Percentiles rank a stretch among this genome's conserved stretches.
These are phyloP conservation scores for Cottoperca gobio DNA, from an alignment of 2,797 vertebrate species.

Conservation along the genomic window DNA sequence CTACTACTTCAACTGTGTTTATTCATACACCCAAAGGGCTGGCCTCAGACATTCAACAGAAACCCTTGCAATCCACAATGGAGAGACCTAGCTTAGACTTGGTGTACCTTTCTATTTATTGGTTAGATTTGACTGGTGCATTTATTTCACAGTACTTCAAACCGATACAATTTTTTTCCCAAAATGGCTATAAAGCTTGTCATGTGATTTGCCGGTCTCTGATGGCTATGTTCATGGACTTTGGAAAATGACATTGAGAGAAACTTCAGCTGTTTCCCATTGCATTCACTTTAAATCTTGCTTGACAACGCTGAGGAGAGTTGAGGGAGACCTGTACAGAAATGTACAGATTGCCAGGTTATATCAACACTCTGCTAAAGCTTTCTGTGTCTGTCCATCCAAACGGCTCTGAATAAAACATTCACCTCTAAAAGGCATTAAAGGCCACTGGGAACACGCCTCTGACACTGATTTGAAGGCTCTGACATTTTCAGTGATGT, in stretches of 20 bases:
- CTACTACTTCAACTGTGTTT: conserved; percentile 5
- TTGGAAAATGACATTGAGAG: background rate
- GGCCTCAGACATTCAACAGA: conserved; percentile 3
- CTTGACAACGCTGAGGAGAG: background rate
- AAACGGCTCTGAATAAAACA: conserved; percentile 52
- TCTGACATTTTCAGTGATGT: conserved; percentile 56
- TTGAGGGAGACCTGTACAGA: background rate
- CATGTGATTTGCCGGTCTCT: background rate
- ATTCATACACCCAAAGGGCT: background rate
- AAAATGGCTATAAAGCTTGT: background rate
- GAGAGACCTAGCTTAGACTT: background rate
- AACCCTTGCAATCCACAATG: background rate
- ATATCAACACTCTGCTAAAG: conserved; percentile 13
- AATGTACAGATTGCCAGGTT: conserved; percentile 7
- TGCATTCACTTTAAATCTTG: background rate
- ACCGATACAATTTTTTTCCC: background rate
- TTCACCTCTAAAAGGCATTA: conserved; percentile 45
- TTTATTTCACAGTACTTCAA: background rate
- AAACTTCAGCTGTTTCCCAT: no score
- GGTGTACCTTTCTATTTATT: background rate
- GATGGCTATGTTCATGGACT: background rate
- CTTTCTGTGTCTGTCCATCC: background rate
- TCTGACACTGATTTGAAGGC: conserved; percentile 53
- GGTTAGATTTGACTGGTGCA: background rate
- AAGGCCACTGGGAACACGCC: conserved; percentile 48